Percentiles rank a stretch among this genome's conserved stretches.
Evolutionary conservation across 2,888 invertebrate species (phyloP).

Genomic region (Diarsia brunnea): DNA sequence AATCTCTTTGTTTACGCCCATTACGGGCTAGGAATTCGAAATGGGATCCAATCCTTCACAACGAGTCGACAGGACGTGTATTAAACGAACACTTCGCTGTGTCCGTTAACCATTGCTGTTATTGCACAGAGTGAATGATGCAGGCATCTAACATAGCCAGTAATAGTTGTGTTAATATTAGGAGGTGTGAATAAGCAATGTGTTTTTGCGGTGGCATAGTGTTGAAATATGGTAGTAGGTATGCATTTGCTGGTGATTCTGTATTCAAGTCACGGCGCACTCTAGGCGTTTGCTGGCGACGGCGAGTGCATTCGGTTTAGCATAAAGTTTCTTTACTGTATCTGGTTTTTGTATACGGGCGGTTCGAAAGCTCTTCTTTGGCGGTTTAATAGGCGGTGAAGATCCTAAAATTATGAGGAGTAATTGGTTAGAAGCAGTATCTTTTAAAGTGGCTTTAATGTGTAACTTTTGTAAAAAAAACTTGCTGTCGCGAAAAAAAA

Average conservation of each 20-base stretch:
- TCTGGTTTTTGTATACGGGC: slow-evolving; percentile 67
- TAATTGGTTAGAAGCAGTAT: not conserved
- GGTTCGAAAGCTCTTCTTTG: slow-evolving; percentile 46
- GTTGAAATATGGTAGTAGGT: slow-evolving; percentile 66
- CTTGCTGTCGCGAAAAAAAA: too few species aligned
- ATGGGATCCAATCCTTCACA: slow-evolving; percentile 67
- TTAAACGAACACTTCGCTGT: not conserved
- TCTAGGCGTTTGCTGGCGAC: slow-evolving; percentile 79
- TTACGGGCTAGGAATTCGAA: slow-evolving; percentile 72
- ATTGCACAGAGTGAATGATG: not conserved
- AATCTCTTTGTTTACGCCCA: slow-evolving; percentile 76
- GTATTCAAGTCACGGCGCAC: slow-evolving; percentile 79
- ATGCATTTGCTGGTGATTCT: slow-evolving; percentile 75
- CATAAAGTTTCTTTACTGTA: slow-evolving; percentile 77
- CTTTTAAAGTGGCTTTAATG: not conserved
- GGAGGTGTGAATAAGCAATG: slow-evolving; percentile 41
- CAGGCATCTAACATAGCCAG: not conserved
- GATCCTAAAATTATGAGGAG: not conserved
- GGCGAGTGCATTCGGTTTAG: slow-evolving; percentile 80
- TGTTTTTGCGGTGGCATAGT: slow-evolving; percentile 58
- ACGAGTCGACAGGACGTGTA: slow-evolving; percentile 14
- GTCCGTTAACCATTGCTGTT: slow-evolving; percentile 30
- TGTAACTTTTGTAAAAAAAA: not conserved
- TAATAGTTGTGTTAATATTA: slow-evolving; percentile 27
- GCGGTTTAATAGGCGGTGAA: not conserved